Evolutionary conservation across 2,888 invertebrate genomes (phyloP).

Genomic region (Trachelus troglodyta): DNA sequence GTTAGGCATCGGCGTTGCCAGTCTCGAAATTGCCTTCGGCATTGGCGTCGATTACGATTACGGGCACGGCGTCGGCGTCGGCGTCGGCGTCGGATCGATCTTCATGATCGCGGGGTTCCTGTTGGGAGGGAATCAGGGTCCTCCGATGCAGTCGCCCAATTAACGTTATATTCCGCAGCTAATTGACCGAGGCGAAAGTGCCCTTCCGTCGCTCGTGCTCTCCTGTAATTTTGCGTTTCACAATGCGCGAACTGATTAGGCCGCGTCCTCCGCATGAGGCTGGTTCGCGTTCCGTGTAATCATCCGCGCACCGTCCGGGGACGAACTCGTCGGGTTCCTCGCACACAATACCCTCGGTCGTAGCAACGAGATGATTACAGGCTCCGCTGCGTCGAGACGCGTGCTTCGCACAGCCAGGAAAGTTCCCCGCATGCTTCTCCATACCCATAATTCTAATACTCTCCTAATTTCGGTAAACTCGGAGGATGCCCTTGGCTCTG

Average conservation of each 20-base stretch:
- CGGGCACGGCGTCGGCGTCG: too few species aligned
- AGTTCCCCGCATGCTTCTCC: too few species aligned
- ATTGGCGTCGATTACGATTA: too few species aligned
- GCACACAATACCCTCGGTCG: slow-evolving; percentile 47
- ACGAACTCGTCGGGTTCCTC: slow-evolving; percentile 8
- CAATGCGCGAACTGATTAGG: slow-evolving; percentile 22
- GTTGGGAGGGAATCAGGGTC: slow-evolving; percentile 17
- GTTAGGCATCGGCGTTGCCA: background rate
- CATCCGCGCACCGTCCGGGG: slow-evolving; percentile 41
- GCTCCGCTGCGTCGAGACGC: slow-evolving; percentile 19
- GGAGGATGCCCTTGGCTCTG: too few species aligned
- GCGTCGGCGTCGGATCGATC: too few species aligned
- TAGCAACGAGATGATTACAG: slow-evolving; percentile 61
- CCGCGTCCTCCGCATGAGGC: slow-evolving; percentile 20
- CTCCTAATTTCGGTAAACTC: too few species aligned
- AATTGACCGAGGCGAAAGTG: slow-evolving; percentile 28
- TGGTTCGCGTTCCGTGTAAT: slow-evolving; percentile 46
- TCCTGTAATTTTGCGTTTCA: slow-evolving; percentile 23
- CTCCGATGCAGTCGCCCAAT: slow-evolving; percentile 23
- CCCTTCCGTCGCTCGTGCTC: slow-evolving; percentile 16
- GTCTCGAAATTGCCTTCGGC: too few species aligned
- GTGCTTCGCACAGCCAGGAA: background rate
- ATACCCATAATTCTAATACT: too few species aligned
- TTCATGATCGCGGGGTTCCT: background rate
- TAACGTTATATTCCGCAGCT: slow-evolving; percentile 22